Base-by-base conservation (phyloP, 2,888 invertebrate species). In the Lasioglossum calceatum region DNA sequence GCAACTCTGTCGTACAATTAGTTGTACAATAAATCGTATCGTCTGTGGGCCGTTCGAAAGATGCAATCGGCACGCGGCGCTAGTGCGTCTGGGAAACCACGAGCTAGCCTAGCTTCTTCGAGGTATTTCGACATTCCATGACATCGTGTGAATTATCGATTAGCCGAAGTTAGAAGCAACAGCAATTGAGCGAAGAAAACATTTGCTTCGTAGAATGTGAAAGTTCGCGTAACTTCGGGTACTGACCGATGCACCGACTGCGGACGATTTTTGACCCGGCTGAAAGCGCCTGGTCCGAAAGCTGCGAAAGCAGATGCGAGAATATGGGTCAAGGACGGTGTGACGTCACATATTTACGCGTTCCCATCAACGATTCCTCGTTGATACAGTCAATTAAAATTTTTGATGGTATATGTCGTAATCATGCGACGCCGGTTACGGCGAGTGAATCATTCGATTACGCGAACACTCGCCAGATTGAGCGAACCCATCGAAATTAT, bases 101-200 rank as follows among this genome's bases (percentile, higher is more conserved):
- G 8, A 19, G 5, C 16, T 27, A 19, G 16, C 16, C 19, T 27
- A 19, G 16, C 16, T 64, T 27, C 16, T 12, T 27, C 8, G 47
- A 19, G 12, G n/a, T 36, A 50, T 67, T 32, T 47, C 10, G 32
- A 32, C 47, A 54, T 42, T 32, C n/a, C 42, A 39, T 27, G 75
- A 7, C 58, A 23, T 39, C 36, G 2, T 8, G n/a, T 54, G 32
- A 54, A 36, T 74, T 50, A 39, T 39, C 32, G 23, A 58, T n/a
- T 54, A n/a, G 23, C 7, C 39, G n/a, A 58, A 42, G 23, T 39
- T 2, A 27, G 5, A 44, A 4, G 27, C 2, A 5, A 91, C 90
- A 89, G 91, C 90, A 78, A 88, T 47, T 85, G 67, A 89, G 85
- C 88, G 87, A 81, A 81, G 85, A 85, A 83, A 82, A 71, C 42